These are phyloP conservation scores for Chrysotoxum bicinctum DNA, from an alignment of 2,888 invertebrate species.

Conservation along the genomic window DNA sequence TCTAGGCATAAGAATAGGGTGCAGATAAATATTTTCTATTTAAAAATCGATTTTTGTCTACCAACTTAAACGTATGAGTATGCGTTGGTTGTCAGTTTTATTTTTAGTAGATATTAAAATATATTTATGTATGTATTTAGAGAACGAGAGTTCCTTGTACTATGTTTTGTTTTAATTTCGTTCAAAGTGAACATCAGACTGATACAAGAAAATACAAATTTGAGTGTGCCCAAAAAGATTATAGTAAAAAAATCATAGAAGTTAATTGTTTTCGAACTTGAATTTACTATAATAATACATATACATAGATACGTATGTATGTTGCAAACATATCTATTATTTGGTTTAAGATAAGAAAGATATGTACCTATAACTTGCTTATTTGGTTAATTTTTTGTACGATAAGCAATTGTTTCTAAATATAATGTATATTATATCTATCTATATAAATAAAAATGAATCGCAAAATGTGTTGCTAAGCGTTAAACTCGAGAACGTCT, in stretches of 20 bases:
- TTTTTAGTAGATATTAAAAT: not conserved
- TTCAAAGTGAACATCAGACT: constrained; percentile 21
- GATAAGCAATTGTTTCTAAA: too few species aligned
- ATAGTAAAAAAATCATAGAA: constrained; percentile 7
- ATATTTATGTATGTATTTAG: too few species aligned
- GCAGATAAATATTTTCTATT: not conserved
- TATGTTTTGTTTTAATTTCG: constrained; percentile 11
- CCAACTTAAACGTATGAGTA: not conserved
- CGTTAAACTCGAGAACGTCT: too few species aligned
- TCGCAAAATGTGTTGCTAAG: too few species aligned
- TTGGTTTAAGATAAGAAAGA: too few species aligned
- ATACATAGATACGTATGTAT: too few species aligned
- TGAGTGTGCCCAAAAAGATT: constrained; percentile 1
- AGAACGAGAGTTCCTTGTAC: not conserved
- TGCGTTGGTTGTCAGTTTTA: not conserved
- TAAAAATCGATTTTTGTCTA: not conserved
- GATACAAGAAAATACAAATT: not conserved
- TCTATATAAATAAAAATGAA: too few species aligned
- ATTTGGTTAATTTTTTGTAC: too few species aligned
- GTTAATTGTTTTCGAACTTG: constrained; percentile 32
- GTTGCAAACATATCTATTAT: not conserved
- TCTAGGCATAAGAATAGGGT: too few species aligned
- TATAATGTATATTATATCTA: too few species aligned
- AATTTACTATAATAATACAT: constrained; percentile 18
- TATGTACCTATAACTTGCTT: too few species aligned